Percentiles rank a stretch among this genome's conserved stretches.
These are phyloP conservation scores for Seriola dumerili DNA, from an alignment of 2,113 vertebrate genomes.

Conservation along the genomic window DNA sequence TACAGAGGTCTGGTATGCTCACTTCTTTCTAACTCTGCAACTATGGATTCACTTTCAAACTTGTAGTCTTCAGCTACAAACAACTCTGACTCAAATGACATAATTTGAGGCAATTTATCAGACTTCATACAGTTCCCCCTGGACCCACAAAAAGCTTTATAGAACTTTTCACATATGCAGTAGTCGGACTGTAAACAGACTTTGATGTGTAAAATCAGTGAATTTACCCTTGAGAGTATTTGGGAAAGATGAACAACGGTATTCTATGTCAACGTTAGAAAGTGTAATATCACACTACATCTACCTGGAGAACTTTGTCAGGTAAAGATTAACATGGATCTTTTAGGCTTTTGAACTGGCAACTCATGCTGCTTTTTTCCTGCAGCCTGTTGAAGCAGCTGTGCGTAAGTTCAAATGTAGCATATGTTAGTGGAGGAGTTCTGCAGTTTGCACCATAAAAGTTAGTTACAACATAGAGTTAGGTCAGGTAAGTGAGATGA, in stretches of 20 bases:
- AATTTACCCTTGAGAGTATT: background rate
- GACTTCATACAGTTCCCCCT: background rate
- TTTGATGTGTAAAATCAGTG: too few relatives aligned
- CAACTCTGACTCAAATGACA: background rate
- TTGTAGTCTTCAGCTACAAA: background rate
- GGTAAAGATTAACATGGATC: background rate
- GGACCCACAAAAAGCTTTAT: background rate
- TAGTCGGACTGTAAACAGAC: too few relatives aligned
- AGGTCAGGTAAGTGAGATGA: too few relatives aligned
- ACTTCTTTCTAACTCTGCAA: background rate
- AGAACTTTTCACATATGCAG: background rate
- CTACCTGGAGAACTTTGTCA: background rate
- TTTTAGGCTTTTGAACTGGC: background rate
- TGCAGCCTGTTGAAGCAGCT: background rate
- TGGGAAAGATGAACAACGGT: background rate
- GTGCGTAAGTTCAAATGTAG: background rate
- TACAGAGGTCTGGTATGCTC: background rate
- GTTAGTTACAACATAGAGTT: background rate
- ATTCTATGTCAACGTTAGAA: background rate
- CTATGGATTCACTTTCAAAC: background rate
- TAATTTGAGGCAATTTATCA: background rate
- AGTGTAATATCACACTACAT: background rate
- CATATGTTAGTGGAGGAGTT: background rate
- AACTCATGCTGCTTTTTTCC: background rate
- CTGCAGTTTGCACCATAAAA: background rate